Evolutionary conservation across 2,797 vertebrate species (phyloP).

Genomic region (Tangara arthus): DNA sequence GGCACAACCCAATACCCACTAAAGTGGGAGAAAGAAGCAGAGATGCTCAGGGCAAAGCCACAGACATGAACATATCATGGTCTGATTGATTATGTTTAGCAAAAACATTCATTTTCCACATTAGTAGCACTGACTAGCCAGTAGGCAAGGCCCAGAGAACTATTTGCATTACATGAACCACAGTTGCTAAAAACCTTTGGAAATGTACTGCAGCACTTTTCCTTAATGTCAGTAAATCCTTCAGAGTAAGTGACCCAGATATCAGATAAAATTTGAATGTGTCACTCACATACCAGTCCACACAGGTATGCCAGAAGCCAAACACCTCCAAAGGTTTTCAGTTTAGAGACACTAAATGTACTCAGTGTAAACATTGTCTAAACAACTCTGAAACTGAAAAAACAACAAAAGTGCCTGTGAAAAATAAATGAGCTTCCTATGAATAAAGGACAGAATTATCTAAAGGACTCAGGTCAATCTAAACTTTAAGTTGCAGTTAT

Average conservation of each 20-base stretch:
- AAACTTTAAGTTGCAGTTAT: not conserved
- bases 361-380: not conserved
- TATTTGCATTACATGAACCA: not conserved
- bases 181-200: not conserved
- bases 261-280: not conserved
- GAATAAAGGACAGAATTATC: not conserved
- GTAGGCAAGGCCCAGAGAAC: not conserved
- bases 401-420: not conserved
- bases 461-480: not conserved
- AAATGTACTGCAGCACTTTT: not conserved
- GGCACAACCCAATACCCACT: not conserved
- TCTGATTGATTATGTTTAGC: not conserved
- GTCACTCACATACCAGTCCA: not conserved
- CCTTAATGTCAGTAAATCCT: not conserved
- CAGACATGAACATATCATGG: not conserved
- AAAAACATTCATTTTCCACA: not conserved
- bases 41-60: not conserved
- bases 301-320: not conserved
- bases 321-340: not conserved
- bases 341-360: not conserved
- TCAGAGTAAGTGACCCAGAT: not conserved
- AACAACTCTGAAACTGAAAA: not conserved
- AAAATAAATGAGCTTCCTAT: not conserved
- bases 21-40: not conserved
- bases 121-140: not conserved